Base-by-base conservation (phyloP, 2,797 vertebrate species). In the Channa striata region DNA sequence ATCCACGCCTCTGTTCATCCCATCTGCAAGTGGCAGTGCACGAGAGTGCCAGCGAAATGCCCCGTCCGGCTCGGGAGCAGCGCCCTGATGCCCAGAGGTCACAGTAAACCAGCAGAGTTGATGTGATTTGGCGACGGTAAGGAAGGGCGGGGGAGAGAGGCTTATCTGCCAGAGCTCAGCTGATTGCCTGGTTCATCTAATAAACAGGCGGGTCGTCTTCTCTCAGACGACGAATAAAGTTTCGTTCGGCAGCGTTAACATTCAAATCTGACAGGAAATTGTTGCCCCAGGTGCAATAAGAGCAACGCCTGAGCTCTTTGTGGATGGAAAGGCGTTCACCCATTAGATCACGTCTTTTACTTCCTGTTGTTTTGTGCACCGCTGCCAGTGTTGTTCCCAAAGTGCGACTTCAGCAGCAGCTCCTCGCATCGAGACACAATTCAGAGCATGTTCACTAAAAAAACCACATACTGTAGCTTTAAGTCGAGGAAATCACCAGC, bases 191-290 rank as follows among this genome's bases (percentile, higher is more conserved):
- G 36, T 70, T 80, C 40, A 86, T 80, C 72, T 65, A 77, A 77
- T 78, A 79, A 83, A 74, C 78, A 78, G 73, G 79, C 79, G 72
- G 74, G n/a, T 37, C 14, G 53, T 65, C 78, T 78, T 19, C 83
- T 59, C 57, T 34, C 30, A 65, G 53, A 74, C 25, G 5, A 23
- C 34, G 70, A 63, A 23, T 2, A 16, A 57, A 61, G 77, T 70
- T 70, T 57, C 61, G 33, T 42, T 23, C 49, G 9, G n/a, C 37
- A 8, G 42, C 46, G 0, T n/a, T 2, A 5, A 48, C 37, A 49
- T 9, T 72, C 68, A 47, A 21, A 67, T 11, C 34, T 25, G 75
- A 72, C 68, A 72, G 75, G 74, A 72, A 70, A 56, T n/a, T 43
- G 59, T 34, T 40, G 61, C 67, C 72, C 6, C 59, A 19, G 72